Conservation (phyloP, 2,888 invertebrate species). For the Sarcophaga carnaria region DNA sequence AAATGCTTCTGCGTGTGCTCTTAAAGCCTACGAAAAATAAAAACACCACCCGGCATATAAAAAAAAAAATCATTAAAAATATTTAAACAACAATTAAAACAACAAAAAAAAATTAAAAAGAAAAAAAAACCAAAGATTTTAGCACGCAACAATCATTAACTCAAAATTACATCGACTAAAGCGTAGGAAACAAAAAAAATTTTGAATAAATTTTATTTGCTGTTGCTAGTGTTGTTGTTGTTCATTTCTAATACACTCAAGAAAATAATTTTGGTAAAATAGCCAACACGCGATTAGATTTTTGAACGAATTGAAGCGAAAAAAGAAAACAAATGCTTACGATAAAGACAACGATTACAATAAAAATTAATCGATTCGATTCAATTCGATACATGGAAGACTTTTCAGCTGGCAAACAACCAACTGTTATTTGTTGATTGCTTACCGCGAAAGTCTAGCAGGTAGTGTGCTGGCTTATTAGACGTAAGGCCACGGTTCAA, state of each 20-base stretch:
- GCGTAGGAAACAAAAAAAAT: background rate
- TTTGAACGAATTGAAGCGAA: constrained; percentile 7
- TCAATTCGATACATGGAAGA: too few species aligned
- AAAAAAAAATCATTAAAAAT: constrained; percentile 50
- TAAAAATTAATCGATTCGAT: too few species aligned
- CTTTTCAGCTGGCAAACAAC: too few species aligned
- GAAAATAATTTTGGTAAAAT: constrained; percentile 16
- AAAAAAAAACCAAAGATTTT: constrained; percentile 11
- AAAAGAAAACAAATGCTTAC: constrained; percentile 18
- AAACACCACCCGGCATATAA: constrained; percentile 15
- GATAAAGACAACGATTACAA: too few species aligned
- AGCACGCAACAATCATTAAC: constrained; percentile 58
- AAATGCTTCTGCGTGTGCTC: constrained; percentile 13
- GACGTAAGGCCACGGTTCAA: too few species aligned
- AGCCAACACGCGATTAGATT: constrained; percentile 49
- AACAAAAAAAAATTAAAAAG: too few species aligned
- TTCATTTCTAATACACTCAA: constrained; percentile 28
- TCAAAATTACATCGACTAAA: constrained; percentile 36
- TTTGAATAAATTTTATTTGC: constrained; percentile 1
- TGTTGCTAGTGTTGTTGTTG: too few species aligned
- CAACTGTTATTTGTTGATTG: too few species aligned
- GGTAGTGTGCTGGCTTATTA: too few species aligned
- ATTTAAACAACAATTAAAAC: constrained; percentile 56
- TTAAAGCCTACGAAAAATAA: constrained; percentile 31
- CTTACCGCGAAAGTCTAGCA: too few species aligned